phyloP scores from a whole-genome alignment of 2,888 invertebrate genomes.

The Cryptus armator region DNA sequence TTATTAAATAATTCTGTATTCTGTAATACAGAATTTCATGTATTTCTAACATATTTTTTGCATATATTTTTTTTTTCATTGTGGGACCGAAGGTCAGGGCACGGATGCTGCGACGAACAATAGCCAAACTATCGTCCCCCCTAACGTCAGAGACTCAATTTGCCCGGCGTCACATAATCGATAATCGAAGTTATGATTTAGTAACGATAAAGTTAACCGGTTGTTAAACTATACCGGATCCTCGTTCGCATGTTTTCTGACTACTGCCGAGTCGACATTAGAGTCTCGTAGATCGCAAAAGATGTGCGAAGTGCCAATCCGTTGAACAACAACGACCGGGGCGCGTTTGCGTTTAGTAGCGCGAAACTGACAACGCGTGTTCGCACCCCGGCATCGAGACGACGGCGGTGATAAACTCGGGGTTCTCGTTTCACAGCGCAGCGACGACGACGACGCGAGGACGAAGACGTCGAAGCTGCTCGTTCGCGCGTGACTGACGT shows the following conservation, averaged over 20 bases:
- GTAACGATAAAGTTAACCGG: constrained; percentile 66
- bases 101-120: constrained; percentile 29
- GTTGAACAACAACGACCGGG: constrained; percentile 23
- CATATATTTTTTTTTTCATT: too few relatives aligned
- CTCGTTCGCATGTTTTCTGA: too few relatives aligned
- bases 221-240: not conserved
- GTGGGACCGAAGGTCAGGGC: not conserved
- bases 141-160: constrained; percentile 51
- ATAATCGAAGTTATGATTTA: constrained; percentile 71
- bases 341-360: constrained; percentile 36
- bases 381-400: constrained; percentile 41
- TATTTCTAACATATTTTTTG: too few relatives aligned
- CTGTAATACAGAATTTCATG: too few relatives aligned
- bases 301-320: constrained; percentile 17
- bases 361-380: constrained; percentile 49
- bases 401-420: constrained; percentile 49
- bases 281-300: constrained; percentile 29
- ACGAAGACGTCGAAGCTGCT: constrained; percentile 72
- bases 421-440: constrained; percentile 44
- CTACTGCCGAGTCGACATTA: constrained; percentile 6
- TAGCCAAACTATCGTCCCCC: not conserved
- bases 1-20: too few relatives aligned
- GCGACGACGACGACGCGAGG: constrained; percentile 51
- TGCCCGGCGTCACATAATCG: constrained; percentile 65
- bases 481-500: constrained; percentile 81